A percentile compares a stretch with the other conserved stretches of the same genome.
Conservation (phyloP, 2,888 invertebrate genomes). For the Drosophila vallismaia region DNA sequence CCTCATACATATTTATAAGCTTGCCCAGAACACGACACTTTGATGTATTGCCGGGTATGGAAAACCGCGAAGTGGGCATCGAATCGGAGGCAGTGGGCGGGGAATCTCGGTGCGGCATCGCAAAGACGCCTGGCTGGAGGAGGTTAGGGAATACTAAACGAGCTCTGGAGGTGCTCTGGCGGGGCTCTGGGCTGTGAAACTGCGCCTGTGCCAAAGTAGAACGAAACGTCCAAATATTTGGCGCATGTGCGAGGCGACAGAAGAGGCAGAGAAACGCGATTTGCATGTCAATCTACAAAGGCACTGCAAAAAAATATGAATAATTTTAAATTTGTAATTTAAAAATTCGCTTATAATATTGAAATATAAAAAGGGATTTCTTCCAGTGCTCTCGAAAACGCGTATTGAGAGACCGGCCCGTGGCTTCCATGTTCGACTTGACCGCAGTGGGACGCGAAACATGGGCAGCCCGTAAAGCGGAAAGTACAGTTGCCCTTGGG, state of each 20-base stretch:
- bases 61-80: no score
- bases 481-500: constrained; percentile 16
- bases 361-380: background rate
- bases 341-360: no score
- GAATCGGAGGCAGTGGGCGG: background rate
- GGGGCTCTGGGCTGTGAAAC: background rate
- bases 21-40: constrained; percentile 70
- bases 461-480: constrained; percentile 1
- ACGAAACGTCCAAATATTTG: constrained; percentile 77
- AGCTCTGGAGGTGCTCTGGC: background rate
- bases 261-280: constrained; percentile 2
- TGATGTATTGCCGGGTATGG: constrained; percentile 60
- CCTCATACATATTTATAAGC: constrained; percentile 69
- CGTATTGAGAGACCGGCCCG: constrained; percentile 2
- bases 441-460: constrained; percentile 22
- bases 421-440: constrained; percentile 4
- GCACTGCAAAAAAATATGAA: background rate
- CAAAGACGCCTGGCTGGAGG: constrained; percentile 16
- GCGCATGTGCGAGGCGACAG: constrained; percentile 56
- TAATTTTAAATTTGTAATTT: no score
- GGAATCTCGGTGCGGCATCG: constrained; percentile 42
- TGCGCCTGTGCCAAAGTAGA: constrained; percentile 58
- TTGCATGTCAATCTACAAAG: constrained; percentile 18
- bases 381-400: background rate
- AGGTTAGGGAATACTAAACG: constrained; percentile 31